Evolutionary conservation across 2,888 invertebrate species (phyloP), one percentile per base, ranked within the genome.

Genomic region (Drosophila neotestacea): DNA sequence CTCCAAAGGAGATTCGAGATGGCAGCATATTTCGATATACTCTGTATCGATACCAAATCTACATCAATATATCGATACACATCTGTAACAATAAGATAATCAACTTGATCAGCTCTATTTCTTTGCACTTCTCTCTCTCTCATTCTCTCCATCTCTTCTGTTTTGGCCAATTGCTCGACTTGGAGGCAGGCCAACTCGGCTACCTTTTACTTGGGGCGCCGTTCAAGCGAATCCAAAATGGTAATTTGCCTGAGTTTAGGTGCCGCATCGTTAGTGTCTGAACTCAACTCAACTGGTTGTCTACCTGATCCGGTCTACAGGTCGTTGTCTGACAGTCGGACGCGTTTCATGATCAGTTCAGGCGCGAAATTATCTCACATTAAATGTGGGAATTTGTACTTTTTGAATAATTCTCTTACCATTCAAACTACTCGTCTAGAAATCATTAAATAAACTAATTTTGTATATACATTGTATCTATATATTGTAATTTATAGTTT

Each of bases 161-260:
- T 38, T n/a, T 56, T 48, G 44, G 58, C 63, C 63, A 70, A 70
- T 71, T 70, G 39, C 10, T 58, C 34, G 48, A 36, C 6, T 52
- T 46, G 48, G 56, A 73, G 69, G 36, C 50, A 58, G 41, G 50
- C 58, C 66, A 72, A 60, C 75, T 64, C 42, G 13, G 74, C 59
- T 74, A 71, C 67, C 71, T 75, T 66, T 70, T 27, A 68, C 76
- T 82, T 76, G 22, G 83, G 62, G 70, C 69, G 77, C 65, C 80
- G 64, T 69, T 85, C 62, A 85, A 85, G 79, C 82, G 75, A 70
- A 68, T 72, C 85, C 74, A 79, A 85, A 79, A 85, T 78, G 82
- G 70, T 79, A 79, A 88, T 88, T 85, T 78, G 68, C 83, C 59
- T 70, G 66, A 52, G 52, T 66, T 74, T 68, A 58, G 69, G 63